A percentile compares a stretch with the other conserved stretches of the same genome.
phyloP scores from a whole-genome alignment of 2,888 invertebrate genomes.

The Apotomis capreana region DNA sequence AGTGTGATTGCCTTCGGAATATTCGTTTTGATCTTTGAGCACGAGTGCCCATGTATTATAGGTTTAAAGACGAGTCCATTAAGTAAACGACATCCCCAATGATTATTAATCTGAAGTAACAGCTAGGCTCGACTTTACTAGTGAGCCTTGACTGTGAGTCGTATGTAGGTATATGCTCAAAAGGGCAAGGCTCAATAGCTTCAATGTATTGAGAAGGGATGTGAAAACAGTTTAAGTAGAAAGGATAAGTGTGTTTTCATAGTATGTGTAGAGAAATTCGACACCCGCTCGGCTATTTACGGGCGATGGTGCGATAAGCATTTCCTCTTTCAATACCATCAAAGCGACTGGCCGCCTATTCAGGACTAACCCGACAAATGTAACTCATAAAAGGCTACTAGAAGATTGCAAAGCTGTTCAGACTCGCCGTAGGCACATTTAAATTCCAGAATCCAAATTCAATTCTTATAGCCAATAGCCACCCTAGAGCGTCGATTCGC shows the following conservation, averaged over 20 bases:
- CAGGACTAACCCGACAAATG: slow-evolving; percentile 70
- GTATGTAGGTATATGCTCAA: slow-evolving; percentile 50
- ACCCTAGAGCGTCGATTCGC: slow-evolving; percentile 22
- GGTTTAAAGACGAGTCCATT: slow-evolving; percentile 18
- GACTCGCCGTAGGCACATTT: slow-evolving; percentile 52
- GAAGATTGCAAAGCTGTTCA: slow-evolving; percentile 67
- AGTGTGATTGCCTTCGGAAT: slow-evolving; percentile 50
- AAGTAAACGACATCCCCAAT: slow-evolving; percentile 21
- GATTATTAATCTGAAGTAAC: slow-evolving; percentile 27
- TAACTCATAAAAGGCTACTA: slow-evolving; percentile 71
- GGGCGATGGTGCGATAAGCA: slow-evolving; percentile 79
- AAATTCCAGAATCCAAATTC: slow-evolving; percentile 51
- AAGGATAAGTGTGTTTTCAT: slow-evolving; percentile 80
- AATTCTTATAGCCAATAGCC: slow-evolving; percentile 35
- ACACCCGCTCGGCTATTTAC: slow-evolving; percentile 79
- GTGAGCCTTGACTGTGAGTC: slow-evolving; percentile 11
- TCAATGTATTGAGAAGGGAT: slow-evolving; percentile 68
- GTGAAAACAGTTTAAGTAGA: slow-evolving; percentile 77
- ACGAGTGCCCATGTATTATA: slow-evolving; percentile 17
- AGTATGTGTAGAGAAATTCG: slow-evolving; percentile 77
- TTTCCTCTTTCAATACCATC: slow-evolving; percentile 81
- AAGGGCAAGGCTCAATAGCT: slow-evolving; percentile 68
- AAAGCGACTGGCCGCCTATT: slow-evolving; percentile 79
- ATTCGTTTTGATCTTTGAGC: slow-evolving; percentile 42
- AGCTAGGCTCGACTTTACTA: slow-evolving; percentile 10